phyloP scores from a whole-genome alignment of 2,888 invertebrate species.

The Congeria kusceri region DNA sequence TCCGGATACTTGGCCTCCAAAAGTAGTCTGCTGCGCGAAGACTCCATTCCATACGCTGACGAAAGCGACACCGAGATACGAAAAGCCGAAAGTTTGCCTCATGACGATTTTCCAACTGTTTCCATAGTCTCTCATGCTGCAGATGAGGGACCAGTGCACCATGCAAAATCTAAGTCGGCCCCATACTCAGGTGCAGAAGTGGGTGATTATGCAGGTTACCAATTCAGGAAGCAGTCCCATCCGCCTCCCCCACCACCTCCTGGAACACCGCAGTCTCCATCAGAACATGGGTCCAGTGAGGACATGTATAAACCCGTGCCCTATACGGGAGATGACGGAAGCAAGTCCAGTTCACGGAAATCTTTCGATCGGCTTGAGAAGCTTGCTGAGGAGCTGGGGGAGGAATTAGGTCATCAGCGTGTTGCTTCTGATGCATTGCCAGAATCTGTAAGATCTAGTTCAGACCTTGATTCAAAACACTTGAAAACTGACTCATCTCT shows the following conservation, averaged over 20 bases:
- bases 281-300: constrained; percentile 34
- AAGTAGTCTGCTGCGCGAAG: constrained; percentile 36
- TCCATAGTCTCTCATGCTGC: neutral
- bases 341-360: neutral
- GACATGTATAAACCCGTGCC: constrained; percentile 37
- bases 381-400: neutral
- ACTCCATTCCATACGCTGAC: constrained; percentile 68
- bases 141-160: constrained; percentile 27
- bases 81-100: constrained; percentile 54
- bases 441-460: neutral
- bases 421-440: neutral
- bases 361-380: neutral
- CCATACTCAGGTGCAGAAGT: constrained; percentile 28
- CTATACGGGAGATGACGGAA: constrained; percentile 23
- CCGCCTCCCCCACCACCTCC: constrained; percentile 61
- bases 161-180: constrained; percentile 57
- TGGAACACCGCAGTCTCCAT: constrained; percentile 52
- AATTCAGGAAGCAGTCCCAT: neutral
- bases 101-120: constrained; percentile 35
- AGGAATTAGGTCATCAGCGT: neutral
- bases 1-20: constrained; percentile 36
- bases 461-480: neutral
- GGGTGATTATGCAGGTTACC: constrained; percentile 3
- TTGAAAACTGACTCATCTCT: neutral
- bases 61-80: constrained; percentile 55